Evolutionary conservation across 2,113 vertebrate species (phyloP).

Genomic region (Catharus minimus): DNA sequence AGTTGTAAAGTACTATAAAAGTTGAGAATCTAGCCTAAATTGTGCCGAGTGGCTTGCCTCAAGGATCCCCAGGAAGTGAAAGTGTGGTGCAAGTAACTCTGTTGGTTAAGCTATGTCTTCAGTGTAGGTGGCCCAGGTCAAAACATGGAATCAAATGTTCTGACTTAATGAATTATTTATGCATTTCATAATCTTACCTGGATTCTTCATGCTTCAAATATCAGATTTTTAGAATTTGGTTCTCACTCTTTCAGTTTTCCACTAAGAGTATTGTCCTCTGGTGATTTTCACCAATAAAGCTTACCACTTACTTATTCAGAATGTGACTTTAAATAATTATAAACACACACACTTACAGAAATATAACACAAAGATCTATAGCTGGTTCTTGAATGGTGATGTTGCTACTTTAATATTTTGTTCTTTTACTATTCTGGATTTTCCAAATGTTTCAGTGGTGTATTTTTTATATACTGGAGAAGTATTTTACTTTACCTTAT

Average conservation of each 20-base stretch:
- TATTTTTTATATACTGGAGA: background rate
- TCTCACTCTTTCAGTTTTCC: background rate
- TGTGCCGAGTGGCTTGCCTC: background rate
- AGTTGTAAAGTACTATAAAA: background rate
- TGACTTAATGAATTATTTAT: background rate
- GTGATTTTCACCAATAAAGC: background rate
- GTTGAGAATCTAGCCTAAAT: background rate
- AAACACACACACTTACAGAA: accelerated
- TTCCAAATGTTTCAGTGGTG: background rate
- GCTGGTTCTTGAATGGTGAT: background rate
- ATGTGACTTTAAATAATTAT: background rate
- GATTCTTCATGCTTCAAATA: background rate
- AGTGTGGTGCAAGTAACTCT: background rate
- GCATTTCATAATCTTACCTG: background rate
- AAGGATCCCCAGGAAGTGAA: background rate
- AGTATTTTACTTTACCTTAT: background rate
- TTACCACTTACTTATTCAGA: background rate
- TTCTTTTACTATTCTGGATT: background rate
- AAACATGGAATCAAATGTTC: background rate
- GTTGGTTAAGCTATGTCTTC: background rate
- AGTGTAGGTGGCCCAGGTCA: background rate
- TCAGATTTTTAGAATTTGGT: background rate
- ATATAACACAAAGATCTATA: background rate
- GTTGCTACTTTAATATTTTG: background rate
- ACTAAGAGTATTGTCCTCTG: background rate